Evolutionary conservation across 1,140 invertebrate genomes (phyloP), one percentile per base, ranked within the genome.

Genomic region (Drosophila repletoides): DNA sequence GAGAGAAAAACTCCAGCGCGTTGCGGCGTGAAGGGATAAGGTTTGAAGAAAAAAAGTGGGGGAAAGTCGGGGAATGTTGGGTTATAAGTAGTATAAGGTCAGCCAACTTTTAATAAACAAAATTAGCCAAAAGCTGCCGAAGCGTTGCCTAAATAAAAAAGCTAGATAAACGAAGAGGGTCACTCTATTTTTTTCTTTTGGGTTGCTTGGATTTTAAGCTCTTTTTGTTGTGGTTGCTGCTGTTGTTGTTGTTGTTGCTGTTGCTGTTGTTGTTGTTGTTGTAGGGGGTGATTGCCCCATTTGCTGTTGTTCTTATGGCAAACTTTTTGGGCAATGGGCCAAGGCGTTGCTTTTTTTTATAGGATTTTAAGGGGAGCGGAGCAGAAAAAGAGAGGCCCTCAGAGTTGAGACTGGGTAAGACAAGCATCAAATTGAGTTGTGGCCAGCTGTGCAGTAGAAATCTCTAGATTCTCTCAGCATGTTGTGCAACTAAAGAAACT

Each of bases 91-190:
- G 21, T 24, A 14, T 36, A 43, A 73, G 79, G 79, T 77, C 74
- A 74, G 74, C 70, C 52, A 83, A 84, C 74, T 83, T 83, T 83
- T 83, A 83, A 83, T 83, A 83, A 83, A 83, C 79, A 84, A 83
- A 83, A 83, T 83, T 84, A 84, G 59, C 74, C 67, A 34, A 60
- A 64, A 56, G 73, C 61, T 56, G 59, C 70, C 66, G 45, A 69
- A 68, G 66, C 45, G 64, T 65, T 70, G 60, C 51, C 65, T 60
- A 84, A 83, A 83, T 77, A 83, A 79, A 83, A n/a, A 83, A 84
- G 49, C 79, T 34, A 84, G 79, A 83, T 83, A 83, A 84, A 74
- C 65, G 70, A 34, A 34, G 40, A 79, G 73, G 66, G 72, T 76
- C 72, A 68, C 72, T 76, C 40, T 43, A 12, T 4, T 17, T 19